Evolutionary conservation across 2,113 vertebrate genomes (phyloP).

Genomic region (Petaurus breviceps): DNA sequence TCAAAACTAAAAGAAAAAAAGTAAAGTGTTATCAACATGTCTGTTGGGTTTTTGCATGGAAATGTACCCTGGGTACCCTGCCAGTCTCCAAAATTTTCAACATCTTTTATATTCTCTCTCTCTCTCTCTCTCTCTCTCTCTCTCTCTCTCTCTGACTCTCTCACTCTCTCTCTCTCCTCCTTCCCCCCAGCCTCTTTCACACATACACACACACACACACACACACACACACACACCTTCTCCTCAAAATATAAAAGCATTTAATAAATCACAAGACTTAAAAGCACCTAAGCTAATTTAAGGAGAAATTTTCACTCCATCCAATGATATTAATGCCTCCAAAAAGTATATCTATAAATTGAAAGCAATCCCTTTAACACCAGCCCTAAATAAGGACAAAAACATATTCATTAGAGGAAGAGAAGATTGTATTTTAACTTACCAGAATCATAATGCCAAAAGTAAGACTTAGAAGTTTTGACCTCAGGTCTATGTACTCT

Average conservation of each 20-base stretch:
- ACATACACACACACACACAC: too few species aligned
- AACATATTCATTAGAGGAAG: too few species aligned
- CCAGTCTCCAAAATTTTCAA: background rate
- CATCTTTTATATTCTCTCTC: background rate
- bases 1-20: background rate
- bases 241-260: background rate
- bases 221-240: too few species aligned
- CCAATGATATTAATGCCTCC: background rate
- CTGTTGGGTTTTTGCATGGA: background rate
- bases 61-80: background rate
- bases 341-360: too few species aligned
- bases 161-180: too few species aligned
- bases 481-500: too few species aligned
- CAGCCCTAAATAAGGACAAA: too few species aligned
- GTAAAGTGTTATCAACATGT: background rate
- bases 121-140: background rate
- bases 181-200: background rate
- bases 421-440: too few species aligned
- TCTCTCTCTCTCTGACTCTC: background rate
- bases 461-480: too few species aligned
- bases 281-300: background rate
- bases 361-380: too few species aligned
- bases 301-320: background rate
- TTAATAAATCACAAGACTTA: background rate
- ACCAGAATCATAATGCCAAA: too few species aligned